These are phyloP conservation scores for Trematomus loennbergii DNA, from an alignment of 2,113 vertebrate genomes.

Conservation along the genomic window DNA sequence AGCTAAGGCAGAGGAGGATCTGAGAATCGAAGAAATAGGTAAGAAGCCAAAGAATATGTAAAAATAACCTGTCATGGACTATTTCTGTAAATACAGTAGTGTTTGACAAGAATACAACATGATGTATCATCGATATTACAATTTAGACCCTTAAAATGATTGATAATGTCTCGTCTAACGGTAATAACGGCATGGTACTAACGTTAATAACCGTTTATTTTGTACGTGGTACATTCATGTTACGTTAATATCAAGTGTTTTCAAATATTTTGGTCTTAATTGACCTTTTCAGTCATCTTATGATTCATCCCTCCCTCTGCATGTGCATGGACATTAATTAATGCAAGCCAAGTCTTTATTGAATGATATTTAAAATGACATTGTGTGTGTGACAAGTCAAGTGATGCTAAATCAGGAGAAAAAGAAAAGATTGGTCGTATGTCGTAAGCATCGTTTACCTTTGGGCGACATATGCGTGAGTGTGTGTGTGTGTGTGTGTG, in stretches of 20 bases:
- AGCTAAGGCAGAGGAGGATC: slow-evolving; percentile 25
- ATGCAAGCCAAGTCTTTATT: background rate
- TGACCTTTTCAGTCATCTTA: background rate
- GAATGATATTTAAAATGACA: background rate
- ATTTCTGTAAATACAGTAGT: fast-evolving
- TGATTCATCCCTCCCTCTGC: background rate
- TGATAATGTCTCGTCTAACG: background rate
- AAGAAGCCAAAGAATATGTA: background rate
- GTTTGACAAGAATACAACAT: background rate
- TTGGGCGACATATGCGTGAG: slow-evolving; percentile 32
- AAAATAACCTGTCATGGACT: background rate
- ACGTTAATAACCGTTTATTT: background rate
- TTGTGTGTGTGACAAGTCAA: background rate
- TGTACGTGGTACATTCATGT: no score
- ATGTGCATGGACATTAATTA: background rate
- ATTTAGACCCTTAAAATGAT: background rate
- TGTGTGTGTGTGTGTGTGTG: background rate
- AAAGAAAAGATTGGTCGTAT: background rate
- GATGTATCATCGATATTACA: background rate
- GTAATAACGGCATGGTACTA: background rate
- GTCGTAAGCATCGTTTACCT: slow-evolving; percentile 10
- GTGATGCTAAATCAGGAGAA: background rate
- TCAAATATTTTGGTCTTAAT: background rate
- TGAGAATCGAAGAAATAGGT: slow-evolving; percentile 44
- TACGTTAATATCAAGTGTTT: background rate